Base-by-base conservation (phyloP, 2,113 vertebrate genomes). In the Sylvia atricapilla region DNA sequence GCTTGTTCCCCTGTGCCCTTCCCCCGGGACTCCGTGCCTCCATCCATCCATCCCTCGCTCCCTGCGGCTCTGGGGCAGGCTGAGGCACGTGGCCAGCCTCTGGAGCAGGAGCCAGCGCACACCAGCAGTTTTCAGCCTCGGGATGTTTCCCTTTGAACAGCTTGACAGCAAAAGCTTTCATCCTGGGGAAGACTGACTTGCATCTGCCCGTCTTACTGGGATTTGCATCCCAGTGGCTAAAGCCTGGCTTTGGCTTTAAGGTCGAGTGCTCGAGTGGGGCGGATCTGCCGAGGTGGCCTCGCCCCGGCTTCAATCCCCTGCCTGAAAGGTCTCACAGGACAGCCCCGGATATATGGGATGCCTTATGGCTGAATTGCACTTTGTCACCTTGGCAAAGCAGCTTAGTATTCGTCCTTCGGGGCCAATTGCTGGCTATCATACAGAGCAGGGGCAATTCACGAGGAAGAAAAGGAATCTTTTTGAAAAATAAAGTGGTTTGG, bases 391-490 rank as follows among this genome's bases (percentile, higher is more conserved):
- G 70, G 78, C 87, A 93, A 93, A 91, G 72, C 63, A 83, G 63
- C 75, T 94, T 86, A 62, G 63, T 37, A 86, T 90, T 95, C 93
- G 67, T 59, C 87, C 88, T 85, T 55, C 15, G 0, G 86, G 80
- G 43, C 87, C 89, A 73, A 0, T 55, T 76, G 72, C 87, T 91
- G 90, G 70, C 70, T 88, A 43, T 85, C 55, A 6, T 4, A 95
- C 84, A 95, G 82, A 85, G 63, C 46, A 76, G 76, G 55, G 63
- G 84, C 35, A 66, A 85, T 94, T 90, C 67, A 94, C 1, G 0
- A 85, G 53, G 59, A 95, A 90, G 75, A 87, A 94, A 95, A 89
- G 46, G 53, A 49, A 79, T 79, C 69, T 79, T 87, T 84, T 43
- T 3, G 50, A 84, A 87, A 93, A 96, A 75, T 68, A 46, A 90